phyloP scores from a whole-genome alignment of 2,113 vertebrate species.

The Halichoeres trimaculatus region DNA sequence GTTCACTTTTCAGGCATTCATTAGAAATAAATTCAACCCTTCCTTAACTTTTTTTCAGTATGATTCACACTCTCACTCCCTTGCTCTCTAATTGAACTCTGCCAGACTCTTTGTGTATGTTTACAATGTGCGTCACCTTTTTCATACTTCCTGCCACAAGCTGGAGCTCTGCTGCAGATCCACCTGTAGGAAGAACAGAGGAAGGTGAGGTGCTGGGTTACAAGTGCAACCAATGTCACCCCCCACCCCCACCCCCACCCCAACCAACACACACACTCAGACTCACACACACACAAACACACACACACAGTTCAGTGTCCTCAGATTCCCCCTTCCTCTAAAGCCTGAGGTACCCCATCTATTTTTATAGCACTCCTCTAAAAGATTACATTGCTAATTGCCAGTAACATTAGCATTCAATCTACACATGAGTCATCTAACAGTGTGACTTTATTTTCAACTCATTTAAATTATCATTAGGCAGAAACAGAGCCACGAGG shows the following conservation, averaged over 20 bases:
- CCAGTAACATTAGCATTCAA: no score
- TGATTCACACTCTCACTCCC: constrained; percentile 13
- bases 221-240: constrained; percentile 60
- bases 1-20: not conserved
- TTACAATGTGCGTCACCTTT: constrained; percentile 47
- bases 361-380: not conserved
- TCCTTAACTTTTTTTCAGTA: not conserved
- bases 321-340: constrained; percentile 10
- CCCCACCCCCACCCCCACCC: constrained; percentile 6
- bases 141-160: constrained; percentile 65
- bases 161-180: constrained; percentile 33
- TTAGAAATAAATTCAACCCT: not conserved
- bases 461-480: no score
- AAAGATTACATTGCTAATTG: no score
- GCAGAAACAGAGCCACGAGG: no score
- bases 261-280: no score
- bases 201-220: constrained; percentile 64
- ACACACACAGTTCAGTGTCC: constrained; percentile 29
- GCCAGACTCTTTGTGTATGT: constrained; percentile 1
- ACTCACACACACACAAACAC: no score
- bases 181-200: constrained; percentile 45
- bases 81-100: not conserved
- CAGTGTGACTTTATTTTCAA: no score
- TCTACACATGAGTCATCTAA: no score
- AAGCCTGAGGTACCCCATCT: not conserved